phyloP scores from a whole-genome alignment of 2,888 invertebrate species.

The Julus scandinavius region DNA sequence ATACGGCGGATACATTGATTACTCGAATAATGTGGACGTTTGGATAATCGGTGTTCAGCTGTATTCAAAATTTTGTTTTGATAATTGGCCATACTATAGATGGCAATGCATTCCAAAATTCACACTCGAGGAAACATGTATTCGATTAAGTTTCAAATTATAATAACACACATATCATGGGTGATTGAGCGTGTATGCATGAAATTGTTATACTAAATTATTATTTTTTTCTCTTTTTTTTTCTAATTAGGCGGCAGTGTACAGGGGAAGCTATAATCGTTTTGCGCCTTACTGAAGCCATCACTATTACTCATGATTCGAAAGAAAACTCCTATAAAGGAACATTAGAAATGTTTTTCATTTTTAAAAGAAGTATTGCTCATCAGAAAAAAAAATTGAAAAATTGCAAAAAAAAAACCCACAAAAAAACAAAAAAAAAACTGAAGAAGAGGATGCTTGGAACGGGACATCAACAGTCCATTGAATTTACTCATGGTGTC shows the following conservation, averaged over 20 bases:
- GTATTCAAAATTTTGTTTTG: too few species aligned
- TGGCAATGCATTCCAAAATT: too few species aligned
- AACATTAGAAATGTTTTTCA: constrained; percentile 46
- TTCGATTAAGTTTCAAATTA: too few species aligned
- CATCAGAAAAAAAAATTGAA: constrained; percentile 30
- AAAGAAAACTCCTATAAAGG: background rate
- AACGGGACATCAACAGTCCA: constrained; percentile 40
- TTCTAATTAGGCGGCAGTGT: constrained; percentile 78
- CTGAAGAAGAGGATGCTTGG: constrained; percentile 15
- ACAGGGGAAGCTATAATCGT: constrained; percentile 93
- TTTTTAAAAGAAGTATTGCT: constrained; percentile 48
- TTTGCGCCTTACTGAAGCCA: constrained; percentile 86
- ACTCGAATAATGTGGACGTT: too few species aligned
- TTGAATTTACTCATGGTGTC: constrained; percentile 45
- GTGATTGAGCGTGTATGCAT: too few species aligned
- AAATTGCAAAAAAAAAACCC: background rate
- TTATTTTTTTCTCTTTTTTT: constrained; percentile 50
- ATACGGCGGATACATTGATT: too few species aligned
- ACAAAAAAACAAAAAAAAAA: background rate
- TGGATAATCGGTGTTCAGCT: too few species aligned
- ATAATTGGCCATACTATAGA: too few species aligned
- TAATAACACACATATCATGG: too few species aligned
- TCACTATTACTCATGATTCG: constrained; percentile 41
- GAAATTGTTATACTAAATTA: background rate
- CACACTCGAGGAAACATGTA: too few species aligned